A percentile compares a stretch with the other conserved stretches of the same genome.
Conservation (phyloP, 2,888 invertebrate genomes). For the Diabrotica balteata region DNA sequence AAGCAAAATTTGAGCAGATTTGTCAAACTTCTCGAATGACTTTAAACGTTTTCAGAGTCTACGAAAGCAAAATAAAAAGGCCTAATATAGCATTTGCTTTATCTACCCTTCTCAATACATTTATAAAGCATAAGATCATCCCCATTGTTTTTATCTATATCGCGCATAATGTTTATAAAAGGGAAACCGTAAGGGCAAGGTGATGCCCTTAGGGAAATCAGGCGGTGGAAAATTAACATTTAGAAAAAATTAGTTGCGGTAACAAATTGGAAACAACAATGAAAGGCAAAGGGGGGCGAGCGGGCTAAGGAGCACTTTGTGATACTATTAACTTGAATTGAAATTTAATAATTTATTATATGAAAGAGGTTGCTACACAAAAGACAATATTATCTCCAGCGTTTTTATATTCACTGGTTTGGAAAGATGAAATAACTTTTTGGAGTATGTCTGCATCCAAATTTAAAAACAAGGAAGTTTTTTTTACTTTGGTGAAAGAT, state of each 20-base stretch:
- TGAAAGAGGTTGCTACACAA: conserved; percentile 12
- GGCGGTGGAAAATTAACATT: conserved; percentile 56
- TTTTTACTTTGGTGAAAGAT: too few species aligned
- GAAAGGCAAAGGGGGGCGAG: conserved; percentile 8
- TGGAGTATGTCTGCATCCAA: background rate
- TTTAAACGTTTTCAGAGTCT: background rate
- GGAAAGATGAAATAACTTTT: conserved; percentile 8
- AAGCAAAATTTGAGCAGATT: too few species aligned
- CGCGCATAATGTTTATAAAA: conserved; percentile 41
- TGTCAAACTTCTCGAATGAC: too few species aligned
- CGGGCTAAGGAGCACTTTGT: conserved; percentile 5
- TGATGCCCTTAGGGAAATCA: conserved; percentile 55
- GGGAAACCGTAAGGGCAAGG: conserved; percentile 46
- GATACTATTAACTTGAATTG: conserved; percentile 27
- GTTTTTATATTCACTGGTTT: conserved; percentile 12
- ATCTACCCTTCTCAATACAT: conserved; percentile 32
- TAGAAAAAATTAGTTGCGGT: conserved; percentile 47
- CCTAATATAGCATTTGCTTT: conserved; percentile 23
- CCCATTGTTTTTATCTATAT: conserved; percentile 40
- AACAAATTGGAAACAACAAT: conserved; percentile 27
- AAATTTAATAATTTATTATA: conserved; percentile 28
- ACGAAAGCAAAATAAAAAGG: conserved; percentile 5
- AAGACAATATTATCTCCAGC: conserved; percentile 17
- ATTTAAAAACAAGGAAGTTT: too few species aligned
- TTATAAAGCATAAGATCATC: conserved; percentile 33